Evolutionary conservation across 2,797 vertebrate genomes (phyloP).

Genomic region (Mallotus villosus): DNA sequence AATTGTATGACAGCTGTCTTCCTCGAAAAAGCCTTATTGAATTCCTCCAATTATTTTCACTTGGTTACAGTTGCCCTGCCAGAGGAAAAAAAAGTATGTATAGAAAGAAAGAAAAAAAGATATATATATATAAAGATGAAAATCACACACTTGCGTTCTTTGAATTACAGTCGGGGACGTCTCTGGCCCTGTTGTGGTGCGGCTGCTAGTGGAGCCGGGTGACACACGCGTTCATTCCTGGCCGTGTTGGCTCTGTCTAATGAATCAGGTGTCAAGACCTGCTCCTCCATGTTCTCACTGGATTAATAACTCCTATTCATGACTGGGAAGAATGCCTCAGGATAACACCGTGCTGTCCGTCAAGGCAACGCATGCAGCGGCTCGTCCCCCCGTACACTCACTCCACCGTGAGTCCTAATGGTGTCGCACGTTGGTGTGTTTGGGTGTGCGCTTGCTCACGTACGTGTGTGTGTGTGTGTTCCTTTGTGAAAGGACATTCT

Average conservation of each 20-base stretch:
- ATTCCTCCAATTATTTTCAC: too few relatives aligned
- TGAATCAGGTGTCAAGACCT: background rate
- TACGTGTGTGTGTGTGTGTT: background rate
- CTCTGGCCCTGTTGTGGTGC: background rate
- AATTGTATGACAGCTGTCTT: too few relatives aligned
- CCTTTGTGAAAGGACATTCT: constrained; percentile 21
- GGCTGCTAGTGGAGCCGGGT: too few relatives aligned
- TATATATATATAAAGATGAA: too few relatives aligned
- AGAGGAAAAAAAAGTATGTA: too few relatives aligned
- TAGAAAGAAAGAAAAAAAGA: too few relatives aligned
- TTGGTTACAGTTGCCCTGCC: too few relatives aligned
- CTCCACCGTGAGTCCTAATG: constrained; percentile 55
- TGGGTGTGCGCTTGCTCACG: constrained; percentile 1
- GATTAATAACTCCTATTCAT: constrained; percentile 39
- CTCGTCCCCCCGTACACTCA: constrained; percentile 55
- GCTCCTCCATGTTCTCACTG: background rate
- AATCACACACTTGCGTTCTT: background rate
- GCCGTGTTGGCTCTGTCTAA: background rate
- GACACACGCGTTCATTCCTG: too few relatives aligned
- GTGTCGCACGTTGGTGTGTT: background rate
- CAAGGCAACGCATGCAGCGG: constrained; percentile 48
- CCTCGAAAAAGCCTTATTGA: too few relatives aligned
- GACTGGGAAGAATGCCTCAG: constrained; percentile 43
- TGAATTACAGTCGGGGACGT: background rate
- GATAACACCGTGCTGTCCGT: constrained; percentile 28